Conservation (phyloP, 2,888 invertebrate genomes). For the Allygus modestus region DNA sequence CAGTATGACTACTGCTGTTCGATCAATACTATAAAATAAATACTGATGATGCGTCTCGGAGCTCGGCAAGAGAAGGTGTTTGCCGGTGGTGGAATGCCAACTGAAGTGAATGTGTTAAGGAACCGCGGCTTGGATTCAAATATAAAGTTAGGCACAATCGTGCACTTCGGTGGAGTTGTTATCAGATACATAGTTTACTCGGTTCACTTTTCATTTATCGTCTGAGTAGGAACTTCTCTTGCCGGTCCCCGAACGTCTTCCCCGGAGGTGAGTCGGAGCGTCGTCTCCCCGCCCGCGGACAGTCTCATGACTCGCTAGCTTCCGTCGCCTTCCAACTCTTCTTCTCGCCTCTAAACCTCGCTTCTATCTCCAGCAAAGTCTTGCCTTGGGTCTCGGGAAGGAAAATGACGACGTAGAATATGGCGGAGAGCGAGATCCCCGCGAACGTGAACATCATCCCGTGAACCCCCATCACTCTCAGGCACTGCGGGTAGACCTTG, state of each 20-base stretch:
- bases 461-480: slow-evolving; percentile 74
- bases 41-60: slow-evolving; percentile 19
- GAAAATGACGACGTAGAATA: slow-evolving; percentile 79
- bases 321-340: slow-evolving; percentile 30
- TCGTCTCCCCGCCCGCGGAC: not conserved
- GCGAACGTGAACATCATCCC: slow-evolving; percentile 82
- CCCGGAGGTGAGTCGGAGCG: not conserved
- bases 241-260: not conserved
- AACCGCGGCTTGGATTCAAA: not conserved
- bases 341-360: slow-evolving; percentile 68
- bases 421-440: slow-evolving; percentile 79
- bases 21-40: slow-evolving; percentile 34
- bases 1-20: not conserved
- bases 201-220: not conserved
- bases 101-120: not conserved
- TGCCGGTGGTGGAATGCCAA: not conserved
- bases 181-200: not conserved
- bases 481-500: slow-evolving; percentile 82
- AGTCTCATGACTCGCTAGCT: slow-evolving; percentile 23
- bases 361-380: slow-evolving; percentile 83
- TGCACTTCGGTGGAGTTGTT: not conserved
- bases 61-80: slow-evolving; percentile 18
- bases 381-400: slow-evolving; percentile 85
- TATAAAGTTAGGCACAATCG: not conserved
- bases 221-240: not conserved